Base-by-base conservation (phyloP, 2,797 vertebrate genomes). In the Tadarida brasiliensis region DNA sequence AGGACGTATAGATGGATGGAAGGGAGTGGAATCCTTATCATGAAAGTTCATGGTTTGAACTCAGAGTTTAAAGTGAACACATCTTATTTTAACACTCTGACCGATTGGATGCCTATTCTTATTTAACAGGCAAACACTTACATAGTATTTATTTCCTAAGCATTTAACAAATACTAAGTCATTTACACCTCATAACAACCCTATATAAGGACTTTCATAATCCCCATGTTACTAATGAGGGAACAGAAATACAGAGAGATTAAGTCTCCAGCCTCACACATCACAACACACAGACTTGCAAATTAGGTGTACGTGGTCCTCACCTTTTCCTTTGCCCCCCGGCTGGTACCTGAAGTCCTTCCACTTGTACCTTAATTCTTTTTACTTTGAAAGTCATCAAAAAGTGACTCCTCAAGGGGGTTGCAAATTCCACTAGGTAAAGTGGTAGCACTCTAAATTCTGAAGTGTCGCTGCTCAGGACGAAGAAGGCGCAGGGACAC, bases 111-210 rank as follows among this genome's bases (percentile, higher is more conserved):
- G 6, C 19, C 20, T 76, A 56, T 90, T 95, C 80, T 95, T 49
- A 90, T 81, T 57, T 87, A 71, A 85, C 67, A 47, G 83, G 78
- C 68, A 90, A 59, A 85, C 17, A 87, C 44, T 90, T 74, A 20
- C 4, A 30, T 47, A 59, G 16, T 54, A 87, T 87, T 84, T 76
- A 80, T 61, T 19, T 85, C 61, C 39, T 81, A 74, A 88, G 71
- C 16, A 56, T 85, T 90, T 94, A 74, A 67, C 28, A 85, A 82
- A 90, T 54, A 54, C 6, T 14, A 89, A 71, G 67, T 81, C 54
- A 84, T 76, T 92, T 87, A 90, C 5, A 89, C 63, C 47, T 85
- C 59, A 73, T 81, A 81, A 87, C n/a, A 92, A 51, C 30, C 35
- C 4, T 78, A 59, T 26, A 47, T 54, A 65, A 80, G 30, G 30